Conservation (phyloP, 1,140 invertebrate genomes). For the Drosophila carrolli region DNA sequence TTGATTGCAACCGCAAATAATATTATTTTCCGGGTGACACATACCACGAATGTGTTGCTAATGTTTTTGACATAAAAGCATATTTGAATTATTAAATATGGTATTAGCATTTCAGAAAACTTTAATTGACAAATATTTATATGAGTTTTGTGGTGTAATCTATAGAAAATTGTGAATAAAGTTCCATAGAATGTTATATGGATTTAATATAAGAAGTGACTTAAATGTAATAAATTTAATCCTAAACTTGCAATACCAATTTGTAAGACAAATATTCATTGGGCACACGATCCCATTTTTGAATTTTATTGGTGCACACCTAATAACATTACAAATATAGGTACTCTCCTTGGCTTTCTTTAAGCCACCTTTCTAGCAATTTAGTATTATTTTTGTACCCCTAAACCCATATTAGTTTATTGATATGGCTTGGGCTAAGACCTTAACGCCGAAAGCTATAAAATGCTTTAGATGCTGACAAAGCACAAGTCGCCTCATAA, state of each 20-base stretch:
- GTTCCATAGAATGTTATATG: no score
- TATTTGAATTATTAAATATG: no score
- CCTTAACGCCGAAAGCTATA: conserved; percentile 39
- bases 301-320: not conserved
- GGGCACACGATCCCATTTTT: no score
- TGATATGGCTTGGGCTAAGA: conserved; percentile 43
- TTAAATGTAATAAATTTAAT: no score
- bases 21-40: not conserved
- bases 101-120: no score
- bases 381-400: conserved; percentile 1
- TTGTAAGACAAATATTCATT: no score
- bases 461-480: conserved; percentile 59
- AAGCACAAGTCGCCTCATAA: conserved; percentile 56
- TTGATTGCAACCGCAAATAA: conserved; percentile 8
- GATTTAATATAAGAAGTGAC: not conserved
- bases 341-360: not conserved
- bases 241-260: no score
- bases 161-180: no score
- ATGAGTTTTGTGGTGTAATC: no score
- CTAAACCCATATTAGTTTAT: conserved; percentile 31
- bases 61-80: not conserved
- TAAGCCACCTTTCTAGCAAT: not conserved
- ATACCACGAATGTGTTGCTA: not conserved
- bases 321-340: not conserved
- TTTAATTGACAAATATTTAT: no score